A percentile compares a stretch with the other conserved stretches of the same genome.
Conservation (phyloP, 2,888 invertebrate species). For the Polydrusus tereticollis region DNA sequence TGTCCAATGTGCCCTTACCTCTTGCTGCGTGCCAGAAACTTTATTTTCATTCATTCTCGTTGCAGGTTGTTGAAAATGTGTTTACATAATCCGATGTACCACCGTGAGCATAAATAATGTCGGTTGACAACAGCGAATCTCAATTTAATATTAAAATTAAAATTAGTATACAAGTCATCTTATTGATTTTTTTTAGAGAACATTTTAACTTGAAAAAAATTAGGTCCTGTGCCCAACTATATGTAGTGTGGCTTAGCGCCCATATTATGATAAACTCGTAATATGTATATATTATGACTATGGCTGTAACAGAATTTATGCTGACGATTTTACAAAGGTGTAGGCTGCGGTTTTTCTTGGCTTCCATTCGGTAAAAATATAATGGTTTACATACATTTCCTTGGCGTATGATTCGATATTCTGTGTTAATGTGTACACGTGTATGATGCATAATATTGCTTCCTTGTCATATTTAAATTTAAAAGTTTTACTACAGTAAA, state of each 20-base stretch:
- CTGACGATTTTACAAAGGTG: neutral
- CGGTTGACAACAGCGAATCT: too few relatives aligned
- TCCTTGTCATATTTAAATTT: too few relatives aligned
- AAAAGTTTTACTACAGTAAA: too few relatives aligned
- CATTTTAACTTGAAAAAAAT: too few relatives aligned
- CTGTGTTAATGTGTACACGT: neutral
- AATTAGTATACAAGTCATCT: too few relatives aligned
- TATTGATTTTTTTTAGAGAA: too few relatives aligned
- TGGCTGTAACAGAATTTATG: neutral
- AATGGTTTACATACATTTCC: neutral
- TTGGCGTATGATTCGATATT: neutral
- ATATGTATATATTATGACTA: too few relatives aligned
- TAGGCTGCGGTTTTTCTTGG: slow-evolving; percentile 5
- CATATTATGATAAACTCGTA: too few relatives aligned
- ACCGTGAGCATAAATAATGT: neutral
- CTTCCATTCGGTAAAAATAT: neutral
- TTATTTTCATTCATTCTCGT: slow-evolving; percentile 39
- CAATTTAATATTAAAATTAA: too few relatives aligned
- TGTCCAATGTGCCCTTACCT: slow-evolving; percentile 19
- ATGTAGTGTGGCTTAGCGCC: too few relatives aligned
- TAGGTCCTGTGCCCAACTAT: too few relatives aligned
- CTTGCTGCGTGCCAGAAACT: slow-evolving; percentile 29
- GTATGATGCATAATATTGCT: too few relatives aligned
- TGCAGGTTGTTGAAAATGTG: slow-evolving; percentile 43
- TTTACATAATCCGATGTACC: slow-evolving; percentile 22